A percentile compares a stretch with the other conserved stretches of the same genome.
Conservation (phyloP, 2,797 vertebrate genomes). For the Dromococcyx pavoninus region DNA sequence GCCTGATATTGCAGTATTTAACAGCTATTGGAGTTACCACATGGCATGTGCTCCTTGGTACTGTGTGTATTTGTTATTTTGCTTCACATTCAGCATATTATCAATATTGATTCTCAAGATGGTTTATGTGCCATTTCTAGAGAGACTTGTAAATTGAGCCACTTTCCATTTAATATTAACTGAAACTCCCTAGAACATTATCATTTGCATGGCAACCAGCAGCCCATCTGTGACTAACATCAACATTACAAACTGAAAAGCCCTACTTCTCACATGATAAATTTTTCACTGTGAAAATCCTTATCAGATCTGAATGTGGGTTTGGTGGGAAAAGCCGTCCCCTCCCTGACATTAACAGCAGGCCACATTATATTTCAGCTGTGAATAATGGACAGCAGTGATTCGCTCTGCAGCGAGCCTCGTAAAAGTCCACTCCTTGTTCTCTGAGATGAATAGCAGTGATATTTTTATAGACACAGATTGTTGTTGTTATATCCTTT, state of each 20-base stretch:
- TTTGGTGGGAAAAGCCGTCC: not conserved
- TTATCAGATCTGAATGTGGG: not conserved
- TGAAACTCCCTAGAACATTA: not conserved
- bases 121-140: not conserved
- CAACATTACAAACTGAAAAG: not conserved
- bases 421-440: not conserved
- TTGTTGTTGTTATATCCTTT: not conserved
- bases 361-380: not conserved
- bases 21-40: not conserved
- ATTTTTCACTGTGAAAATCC: not conserved
- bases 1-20: not conserved
- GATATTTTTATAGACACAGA: not conserved
- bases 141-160: not conserved
- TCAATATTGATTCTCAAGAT: conserved; percentile 7
- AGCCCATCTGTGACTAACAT: not conserved
- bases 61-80: not conserved
- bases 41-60: not conserved
- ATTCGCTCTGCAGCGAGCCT: not conserved
- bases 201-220: conserved; percentile 10
- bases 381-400: conserved; percentile 9
- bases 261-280: not conserved
- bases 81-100: not conserved
- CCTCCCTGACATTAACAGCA: not conserved
- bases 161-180: conserved; percentile 28
- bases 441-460: not conserved